These are phyloP conservation scores for Trachelus stipa DNA, from an alignment of 2,888 invertebrate species.

Conservation along the genomic window DNA sequence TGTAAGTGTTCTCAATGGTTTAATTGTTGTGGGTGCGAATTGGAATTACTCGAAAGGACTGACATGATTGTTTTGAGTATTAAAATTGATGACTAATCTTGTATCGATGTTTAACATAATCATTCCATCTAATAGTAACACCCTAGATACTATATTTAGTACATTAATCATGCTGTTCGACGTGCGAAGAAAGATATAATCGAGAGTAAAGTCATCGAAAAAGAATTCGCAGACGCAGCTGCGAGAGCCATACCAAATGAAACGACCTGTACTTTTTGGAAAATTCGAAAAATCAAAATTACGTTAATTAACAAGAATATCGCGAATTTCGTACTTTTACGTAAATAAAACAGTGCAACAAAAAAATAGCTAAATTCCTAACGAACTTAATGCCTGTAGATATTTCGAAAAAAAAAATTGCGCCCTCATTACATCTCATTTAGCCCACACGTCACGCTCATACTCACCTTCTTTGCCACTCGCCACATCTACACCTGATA, in stretches of 20 bases:
- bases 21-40: constrained; percentile 50
- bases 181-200: not conserved
- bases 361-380: not conserved
- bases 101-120: constrained; percentile 49
- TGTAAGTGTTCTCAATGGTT: constrained; percentile 58
- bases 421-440: not conserved
- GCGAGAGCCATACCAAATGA: no score
- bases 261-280: not conserved
- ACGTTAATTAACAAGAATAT: no score
- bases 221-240: not conserved
- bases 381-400: not conserved
- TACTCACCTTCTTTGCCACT: not conserved
- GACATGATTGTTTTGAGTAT: constrained; percentile 39
- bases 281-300: not conserved
- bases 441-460: not conserved
- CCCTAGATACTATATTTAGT: not conserved
- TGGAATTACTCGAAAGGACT: constrained; percentile 18
- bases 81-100: constrained; percentile 32
- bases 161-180: not conserved
- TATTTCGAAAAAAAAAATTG: not conserved
- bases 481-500: not conserved
- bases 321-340: no score
- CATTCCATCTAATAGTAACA: constrained; percentile 18
- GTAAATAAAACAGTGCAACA: not conserved
- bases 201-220: not conserved